Evolutionary conservation across 2,888 invertebrate species (phyloP), one percentile per base, ranked within the genome.

Genomic region (Pegoplata infirma): DNA sequence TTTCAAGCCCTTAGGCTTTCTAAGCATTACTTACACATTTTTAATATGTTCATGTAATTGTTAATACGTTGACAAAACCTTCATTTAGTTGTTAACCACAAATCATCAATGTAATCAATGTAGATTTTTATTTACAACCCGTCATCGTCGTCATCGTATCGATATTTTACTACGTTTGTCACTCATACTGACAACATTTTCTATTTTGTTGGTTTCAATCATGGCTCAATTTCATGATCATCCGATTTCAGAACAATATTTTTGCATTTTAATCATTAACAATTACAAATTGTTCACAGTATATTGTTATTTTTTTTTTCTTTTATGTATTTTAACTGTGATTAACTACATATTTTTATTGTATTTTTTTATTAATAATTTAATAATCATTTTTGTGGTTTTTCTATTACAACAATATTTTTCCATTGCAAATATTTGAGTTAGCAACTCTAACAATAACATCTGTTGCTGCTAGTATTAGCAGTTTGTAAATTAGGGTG

Each of bases 1-100:
- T n/a, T 32, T 32, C 32, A 12, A 32, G 10, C 32, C 32, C 5
- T 32, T 10, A 32, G 1, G 12, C 3, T 2, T 32, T 32, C 32
- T 32, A 10, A 32, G 3, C 12, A 32, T 32, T 32, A 12, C 12
- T 32, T 32, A 32, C 32, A 32, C 10, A 5, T 28, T 28, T 28
- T 28, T 28, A 28, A 28, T 28, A 28, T 32, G 32, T 10, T 32
- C 8, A 32, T 4, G 1, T 4, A 36, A 4, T 40, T 40, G n/a
- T n/a, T n/a, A n/a, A 40, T n/a, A 40, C 2, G 0, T 40, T 40
- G 10, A 61, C 69, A 74, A 78, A 74, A 55, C 78, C 78, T 78
- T 78, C 74, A 74, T 59, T 56, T 71, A 74, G 69, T 74, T 74
- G 64, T 69, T 64, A 78, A 78, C 78, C 78, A 49, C 78, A 78